Evolutionary conservation across 2,888 invertebrate genomes (phyloP).

Genomic region (Drosophila koepferae): DNA sequence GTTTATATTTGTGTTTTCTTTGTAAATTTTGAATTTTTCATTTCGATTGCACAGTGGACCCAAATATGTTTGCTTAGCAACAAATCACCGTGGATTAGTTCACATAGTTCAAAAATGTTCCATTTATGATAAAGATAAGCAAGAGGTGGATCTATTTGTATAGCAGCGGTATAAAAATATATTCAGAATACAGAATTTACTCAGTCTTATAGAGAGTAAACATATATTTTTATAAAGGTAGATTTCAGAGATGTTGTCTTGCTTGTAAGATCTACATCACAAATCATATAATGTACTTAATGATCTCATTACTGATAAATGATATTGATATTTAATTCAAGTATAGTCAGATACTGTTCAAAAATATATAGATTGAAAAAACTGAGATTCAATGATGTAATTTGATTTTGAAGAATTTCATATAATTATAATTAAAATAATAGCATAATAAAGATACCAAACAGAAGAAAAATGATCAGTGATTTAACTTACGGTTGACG

Average conservation of each 20-base stretch:
- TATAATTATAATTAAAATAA: no score
- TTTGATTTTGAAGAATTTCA: no score
- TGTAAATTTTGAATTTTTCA: constrained; percentile 27
- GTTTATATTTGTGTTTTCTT: constrained; percentile 19
- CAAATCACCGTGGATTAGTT: constrained; percentile 10
- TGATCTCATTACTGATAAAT: not conserved
- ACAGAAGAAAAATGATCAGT: no score
- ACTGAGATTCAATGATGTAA: not conserved
- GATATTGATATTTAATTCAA: not conserved
- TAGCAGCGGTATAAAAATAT: not conserved
- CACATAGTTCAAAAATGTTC: not conserved
- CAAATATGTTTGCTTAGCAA: constrained; percentile 2
- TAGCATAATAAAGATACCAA: no score
- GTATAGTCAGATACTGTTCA: not conserved
- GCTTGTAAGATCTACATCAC: no score
- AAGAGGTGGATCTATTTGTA: not conserved
- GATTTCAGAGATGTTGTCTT: not conserved
- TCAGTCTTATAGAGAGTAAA: not conserved
- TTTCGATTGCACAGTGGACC: constrained; percentile 18
- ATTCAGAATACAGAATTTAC: not conserved
- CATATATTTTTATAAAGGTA: not conserved
- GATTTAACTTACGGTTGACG: no score
- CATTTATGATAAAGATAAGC: not conserved
- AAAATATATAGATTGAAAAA: not conserved
- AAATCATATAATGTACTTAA: not conserved